Percentiles rank a stretch among this genome's conserved stretches.
Evolutionary conservation across 2,797 vertebrate species (phyloP).

Genomic region (Sarcoramphus papa): DNA sequence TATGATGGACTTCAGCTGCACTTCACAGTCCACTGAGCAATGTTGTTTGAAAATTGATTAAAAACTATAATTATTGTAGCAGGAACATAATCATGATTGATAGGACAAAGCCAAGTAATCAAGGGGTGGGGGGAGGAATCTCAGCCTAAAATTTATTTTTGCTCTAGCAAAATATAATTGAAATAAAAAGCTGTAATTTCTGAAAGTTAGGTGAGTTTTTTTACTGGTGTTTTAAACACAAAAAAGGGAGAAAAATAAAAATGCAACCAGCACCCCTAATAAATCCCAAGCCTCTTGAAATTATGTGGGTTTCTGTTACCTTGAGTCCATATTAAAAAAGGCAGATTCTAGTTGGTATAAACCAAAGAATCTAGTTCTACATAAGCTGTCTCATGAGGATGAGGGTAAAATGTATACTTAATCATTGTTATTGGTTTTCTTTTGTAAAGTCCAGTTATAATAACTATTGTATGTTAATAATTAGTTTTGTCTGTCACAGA

Average conservation of each 20-base stretch:
- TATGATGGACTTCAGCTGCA: background rate
- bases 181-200: conserved; percentile 3
- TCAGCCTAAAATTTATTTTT: background rate
- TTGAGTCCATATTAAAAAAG: background rate
- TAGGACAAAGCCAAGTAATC: conserved; percentile 7
- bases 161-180: background rate
- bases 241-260: background rate
- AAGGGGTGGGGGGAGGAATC: background rate
- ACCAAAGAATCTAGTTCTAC: background rate
- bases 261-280: background rate
- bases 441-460: background rate
- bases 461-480: background rate
- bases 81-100: conserved; percentile 30
- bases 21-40: conserved; percentile 24
- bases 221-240: background rate
- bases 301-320: background rate
- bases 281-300: background rate
- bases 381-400: background rate
- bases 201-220: background rate
- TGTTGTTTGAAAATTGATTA: conserved; percentile 41
- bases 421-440: background rate
- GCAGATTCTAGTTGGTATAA: background rate
- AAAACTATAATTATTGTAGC: conserved; percentile 42
- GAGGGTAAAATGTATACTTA: background rate
- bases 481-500: background rate